Evolutionary conservation across 92 coral and sea anemone species (phyloP), one percentile per base, ranked within the genome.

Genomic region (Virgularia gustaviana): DNA sequence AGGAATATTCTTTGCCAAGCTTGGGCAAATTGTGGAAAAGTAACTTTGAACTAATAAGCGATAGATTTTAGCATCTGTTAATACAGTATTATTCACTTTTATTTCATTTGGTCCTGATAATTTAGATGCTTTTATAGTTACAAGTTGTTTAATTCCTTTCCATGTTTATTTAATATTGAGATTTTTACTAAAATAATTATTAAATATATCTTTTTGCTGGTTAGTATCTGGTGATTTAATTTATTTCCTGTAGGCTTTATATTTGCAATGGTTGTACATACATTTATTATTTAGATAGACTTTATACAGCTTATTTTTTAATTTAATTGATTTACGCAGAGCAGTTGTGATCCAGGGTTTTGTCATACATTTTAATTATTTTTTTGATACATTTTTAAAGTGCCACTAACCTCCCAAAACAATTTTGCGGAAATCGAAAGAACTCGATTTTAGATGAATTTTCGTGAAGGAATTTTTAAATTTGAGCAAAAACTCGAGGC

Each of bases 321-420:
- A 39, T 45, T 35, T 43, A 43, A 78, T 49, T 22, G 83, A 65
- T 39, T 27, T 36, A 51, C 84, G 34, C 53, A 81, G 6, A 37
- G 57, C 85, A 49, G 9, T 54, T 37, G 85, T 80, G 24, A 80
- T 19, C 85, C 70, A 80, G 1, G 85, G 82, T 83, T 78, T 83
- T 15, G 78, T 36, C 13, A 62, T 52, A 0, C 32, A 12, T 65
- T 74, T 76, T 44, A 6, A 60, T 79, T 54, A 72, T n/a, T 78
- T 36, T n/a, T 59, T 58, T 7, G 85, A 79, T 42, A 63, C 6
- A 36, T 45, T 13, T 34, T 34, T 41, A 19, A 79, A 28, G 24
- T 79, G n/a, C n/a, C n/a, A n/a, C n/a, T n/a, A n/a, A n/a, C n/a
- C n/a, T n/a, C n/a, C n/a, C n/a, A n/a, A n/a, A n/a, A n/a, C n/a